A percentile compares a stretch with the other conserved stretches of the same genome.
phyloP scores from a whole-genome alignment of 53 echinoderm and acorn worm genomes.

The Glandiceps talaboti region DNA sequence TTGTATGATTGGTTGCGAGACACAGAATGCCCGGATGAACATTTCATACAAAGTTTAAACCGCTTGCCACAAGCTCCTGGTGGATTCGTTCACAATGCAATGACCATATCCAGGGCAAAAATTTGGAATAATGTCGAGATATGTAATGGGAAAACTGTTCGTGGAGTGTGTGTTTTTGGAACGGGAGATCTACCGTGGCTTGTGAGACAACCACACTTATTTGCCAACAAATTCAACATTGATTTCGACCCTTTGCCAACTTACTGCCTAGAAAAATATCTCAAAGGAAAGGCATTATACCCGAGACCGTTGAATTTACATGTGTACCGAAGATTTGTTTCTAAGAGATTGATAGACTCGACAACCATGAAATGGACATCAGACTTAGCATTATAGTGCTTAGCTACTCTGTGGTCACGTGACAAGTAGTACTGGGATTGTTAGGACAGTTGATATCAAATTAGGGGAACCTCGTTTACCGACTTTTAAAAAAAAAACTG shows the following conservation, averaged over 20 bases:
- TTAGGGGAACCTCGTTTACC: too few relatives aligned
- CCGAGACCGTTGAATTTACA: background rate
- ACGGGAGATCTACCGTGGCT: conserved; percentile 37
- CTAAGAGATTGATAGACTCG: background rate
- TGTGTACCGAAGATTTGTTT: background rate
- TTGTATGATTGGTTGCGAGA: conserved; percentile 30
- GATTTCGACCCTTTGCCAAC: conserved; percentile 43
- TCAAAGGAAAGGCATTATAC: conserved; percentile 12
- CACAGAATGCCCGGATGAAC: conserved; percentile 42
- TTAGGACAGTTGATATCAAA: too few relatives aligned
- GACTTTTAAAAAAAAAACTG: too few relatives aligned
- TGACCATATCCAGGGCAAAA: background rate
- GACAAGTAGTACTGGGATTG: too few relatives aligned
- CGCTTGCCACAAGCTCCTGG: conserved; percentile 33
- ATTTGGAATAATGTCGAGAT: background rate
- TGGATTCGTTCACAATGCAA: conserved; percentile 2
- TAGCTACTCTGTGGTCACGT: too few relatives aligned
- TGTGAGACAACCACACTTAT: conserved; percentile 21
- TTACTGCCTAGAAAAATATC: conserved; percentile 31
- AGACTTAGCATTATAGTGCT: too few relatives aligned
- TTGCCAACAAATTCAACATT: conserved; percentile 56
- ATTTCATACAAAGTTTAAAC: conserved; percentile 39
- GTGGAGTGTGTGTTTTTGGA: conserved; percentile 34
- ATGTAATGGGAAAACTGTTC: conserved; percentile 41
- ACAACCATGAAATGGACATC: background rate